Evolutionary conservation across 2,113 vertebrate genomes (phyloP).

Genomic region (Pituophis catenifer): DNA sequence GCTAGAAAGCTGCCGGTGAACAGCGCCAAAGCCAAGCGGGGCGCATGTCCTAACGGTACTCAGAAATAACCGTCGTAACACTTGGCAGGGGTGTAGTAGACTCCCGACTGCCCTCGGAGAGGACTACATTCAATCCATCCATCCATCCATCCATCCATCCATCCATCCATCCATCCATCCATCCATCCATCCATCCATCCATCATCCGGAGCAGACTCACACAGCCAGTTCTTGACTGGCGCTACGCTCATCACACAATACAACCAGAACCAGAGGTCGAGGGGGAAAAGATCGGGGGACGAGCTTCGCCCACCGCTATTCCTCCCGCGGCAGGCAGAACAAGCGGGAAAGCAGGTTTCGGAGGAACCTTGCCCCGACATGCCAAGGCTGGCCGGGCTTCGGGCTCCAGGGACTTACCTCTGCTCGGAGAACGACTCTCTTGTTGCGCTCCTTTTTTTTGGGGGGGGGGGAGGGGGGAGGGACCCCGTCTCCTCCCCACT

Average conservation of each 20-base stretch:
- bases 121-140: neutral
- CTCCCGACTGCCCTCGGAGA: neutral
- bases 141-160: neutral
- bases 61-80: neutral
- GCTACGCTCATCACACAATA: neutral
- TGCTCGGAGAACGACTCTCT: neutral
- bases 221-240: neutral
- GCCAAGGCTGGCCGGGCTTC: constrained; percentile 5
- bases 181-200: too few species aligned
- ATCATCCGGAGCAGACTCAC: neutral
- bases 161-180: neutral
- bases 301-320: neutral
- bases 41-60: neutral
- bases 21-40: neutral
- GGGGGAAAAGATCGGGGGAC: neutral
- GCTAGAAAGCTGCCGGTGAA: neutral
- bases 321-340: neutral
- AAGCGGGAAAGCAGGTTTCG: neutral
- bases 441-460: neutral
- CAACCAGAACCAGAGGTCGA: neutral
- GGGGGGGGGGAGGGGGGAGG: neutral
- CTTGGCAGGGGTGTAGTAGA: neutral
- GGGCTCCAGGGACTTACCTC: constrained; percentile 39
- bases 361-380: neutral
- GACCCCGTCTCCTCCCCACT: neutral